These are phyloP conservation scores for Chironomus riparius DNA, from an alignment of 2,888 invertebrate genomes.

Conservation along the genomic window DNA sequence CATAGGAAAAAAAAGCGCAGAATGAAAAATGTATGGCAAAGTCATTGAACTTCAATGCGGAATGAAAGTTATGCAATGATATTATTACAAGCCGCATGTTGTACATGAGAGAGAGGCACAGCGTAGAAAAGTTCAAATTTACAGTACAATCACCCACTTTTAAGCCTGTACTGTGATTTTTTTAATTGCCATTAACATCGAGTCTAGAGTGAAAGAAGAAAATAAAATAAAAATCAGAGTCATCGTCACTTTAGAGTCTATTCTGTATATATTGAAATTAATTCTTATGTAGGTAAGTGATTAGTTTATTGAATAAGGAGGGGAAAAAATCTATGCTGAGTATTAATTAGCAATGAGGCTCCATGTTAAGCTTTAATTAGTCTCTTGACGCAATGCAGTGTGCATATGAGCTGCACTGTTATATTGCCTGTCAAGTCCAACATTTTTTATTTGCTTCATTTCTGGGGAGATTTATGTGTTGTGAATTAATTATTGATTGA, in stretches of 20 bases:
- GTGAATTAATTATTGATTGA: no score
- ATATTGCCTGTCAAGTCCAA: not conserved
- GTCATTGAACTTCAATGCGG: constrained; percentile 26
- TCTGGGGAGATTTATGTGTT: no score
- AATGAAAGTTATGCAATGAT: constrained; percentile 29
- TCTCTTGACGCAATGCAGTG: not conserved
- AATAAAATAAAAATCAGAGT: not conserved
- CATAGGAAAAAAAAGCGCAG: not conserved
- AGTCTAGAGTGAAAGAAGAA: not conserved
- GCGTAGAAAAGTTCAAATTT: constrained; percentile 4
- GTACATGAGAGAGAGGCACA: not conserved
- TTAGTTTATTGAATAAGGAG: no score
- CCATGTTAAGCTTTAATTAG: not conserved
- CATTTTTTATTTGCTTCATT: no score
- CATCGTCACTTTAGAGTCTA: not conserved
- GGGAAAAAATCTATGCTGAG: not conserved
- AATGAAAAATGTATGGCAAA: not conserved
- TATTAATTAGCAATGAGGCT: not conserved
- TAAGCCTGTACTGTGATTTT: not conserved
- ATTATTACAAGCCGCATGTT: not conserved
- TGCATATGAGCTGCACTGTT: not conserved
- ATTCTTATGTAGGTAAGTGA: no score
- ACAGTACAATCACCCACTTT: constrained; percentile 17
- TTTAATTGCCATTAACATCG: not conserved
- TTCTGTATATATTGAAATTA: not conserved